Base-by-base conservation (phyloP, 1,140 invertebrate species). In the Lasioglossum baleicum region DNA sequence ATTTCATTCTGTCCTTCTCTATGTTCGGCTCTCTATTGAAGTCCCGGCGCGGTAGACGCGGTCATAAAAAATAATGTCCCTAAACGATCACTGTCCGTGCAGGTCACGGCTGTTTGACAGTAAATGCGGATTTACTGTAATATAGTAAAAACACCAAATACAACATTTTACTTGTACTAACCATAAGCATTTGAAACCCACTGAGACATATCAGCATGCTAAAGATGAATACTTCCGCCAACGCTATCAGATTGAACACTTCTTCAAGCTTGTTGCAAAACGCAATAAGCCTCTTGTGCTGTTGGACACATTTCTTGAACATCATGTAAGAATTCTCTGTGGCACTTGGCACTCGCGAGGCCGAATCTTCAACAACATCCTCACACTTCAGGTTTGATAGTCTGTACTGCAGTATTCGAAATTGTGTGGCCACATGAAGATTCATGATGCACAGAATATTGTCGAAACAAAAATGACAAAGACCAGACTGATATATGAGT, bases 401-500 rank as follows among this genome's bases (percentile, higher is more conserved):
- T 44, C 77, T 68, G 20, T 86, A 75, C 35, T 84, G 87, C 0
- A 89, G n/a, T 8, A 89, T 76, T 26, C 81, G 84, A 69, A 88
- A 88, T 15, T 89, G 88, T 0, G 67, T 73, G 7, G 83, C 85
- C 2, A 44, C 40, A 22, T 87, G 81, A 7, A 87, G 35, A 7
- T 82, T 82, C 20, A 89, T 22, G 4, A 88, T 44, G 40, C 77
- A 70, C 20, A 89, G 42, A 5, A 89, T 73, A 66, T 81, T 85
- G 65, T 89, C 87, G 60, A 83, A 87, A 40, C 85, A 85, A 48
- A 83, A 75, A 48, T 85, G 87, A 35, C 76, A 80, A 0, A 88
- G 2, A 2, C 83, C 87, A 2, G 58, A 11, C 6, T 89, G 83
- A 13, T 76, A 22, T n/a, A 87, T 11, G 5, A 53, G 10, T 8